phyloP scores from a whole-genome alignment of 2,113 vertebrate genomes.

The Dromas ardeola region DNA sequence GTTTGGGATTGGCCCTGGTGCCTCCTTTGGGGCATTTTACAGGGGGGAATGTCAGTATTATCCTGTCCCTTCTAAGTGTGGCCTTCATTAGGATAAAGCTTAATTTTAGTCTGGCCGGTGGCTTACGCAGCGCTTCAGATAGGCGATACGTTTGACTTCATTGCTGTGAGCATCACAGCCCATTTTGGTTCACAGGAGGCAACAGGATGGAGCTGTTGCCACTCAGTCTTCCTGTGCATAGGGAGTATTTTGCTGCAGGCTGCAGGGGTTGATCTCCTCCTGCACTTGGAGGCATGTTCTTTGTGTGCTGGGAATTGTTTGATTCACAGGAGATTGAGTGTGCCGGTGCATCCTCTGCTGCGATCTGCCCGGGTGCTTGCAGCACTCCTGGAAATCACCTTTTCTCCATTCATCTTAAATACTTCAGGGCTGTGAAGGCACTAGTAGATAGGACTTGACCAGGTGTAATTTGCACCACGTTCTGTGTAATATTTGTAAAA shows the following conservation, averaged over 20 bases:
- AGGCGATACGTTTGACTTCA: not conserved
- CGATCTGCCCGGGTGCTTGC: not conserved
- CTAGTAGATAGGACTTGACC: accelerated
- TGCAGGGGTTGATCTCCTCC: accelerated
- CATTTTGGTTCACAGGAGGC: not conserved
- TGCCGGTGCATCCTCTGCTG: not conserved
- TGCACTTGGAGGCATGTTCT: not conserved
- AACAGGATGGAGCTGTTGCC: not conserved
- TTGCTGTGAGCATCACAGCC: not conserved
- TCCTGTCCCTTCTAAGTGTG: not conserved
- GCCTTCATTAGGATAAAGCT: not conserved
- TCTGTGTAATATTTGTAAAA: not conserved
- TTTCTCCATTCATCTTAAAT: not conserved
- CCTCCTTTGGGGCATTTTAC: not conserved
- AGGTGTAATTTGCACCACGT: not conserved
- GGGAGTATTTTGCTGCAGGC: not conserved
- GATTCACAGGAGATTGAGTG: not conserved
- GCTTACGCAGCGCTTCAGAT: not conserved
- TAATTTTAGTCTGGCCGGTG: not conserved
- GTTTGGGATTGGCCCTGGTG: not conserved
- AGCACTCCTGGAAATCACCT: not conserved
- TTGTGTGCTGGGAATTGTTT: not conserved
- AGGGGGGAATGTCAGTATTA: not conserved
- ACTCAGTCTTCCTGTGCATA: not conserved
- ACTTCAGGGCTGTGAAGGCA: not conserved